A percentile compares a stretch with the other conserved stretches of the same genome.
Conservation (phyloP, 2,888 invertebrate species). For the Carpatolechia fugitivella region DNA sequence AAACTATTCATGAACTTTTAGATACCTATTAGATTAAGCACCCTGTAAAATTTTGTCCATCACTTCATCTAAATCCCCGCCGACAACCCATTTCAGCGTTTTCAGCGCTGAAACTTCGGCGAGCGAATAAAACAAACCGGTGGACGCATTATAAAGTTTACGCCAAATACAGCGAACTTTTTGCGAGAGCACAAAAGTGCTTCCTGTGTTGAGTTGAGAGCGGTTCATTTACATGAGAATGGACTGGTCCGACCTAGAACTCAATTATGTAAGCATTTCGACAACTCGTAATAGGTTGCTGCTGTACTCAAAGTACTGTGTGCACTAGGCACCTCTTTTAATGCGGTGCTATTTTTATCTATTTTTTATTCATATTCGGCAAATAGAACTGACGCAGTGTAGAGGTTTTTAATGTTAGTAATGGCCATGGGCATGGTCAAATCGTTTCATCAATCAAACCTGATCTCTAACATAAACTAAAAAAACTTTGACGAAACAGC, state of each 20-base stretch:
- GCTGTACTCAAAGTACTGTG: not conserved
- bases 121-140: slow-evolving; percentile 9
- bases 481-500: too few relatives aligned
- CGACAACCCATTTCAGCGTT: slow-evolving; percentile 2
- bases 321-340: too few relatives aligned
- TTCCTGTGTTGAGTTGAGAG: slow-evolving; percentile 1
- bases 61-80: not conserved
- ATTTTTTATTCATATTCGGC: too few relatives aligned
- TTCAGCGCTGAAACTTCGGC: not conserved
- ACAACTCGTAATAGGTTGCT: not conserved
- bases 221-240: slow-evolving; percentile 7
- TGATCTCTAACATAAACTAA: too few relatives aligned
- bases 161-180: slow-evolving; percentile 5
- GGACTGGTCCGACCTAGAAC: not conserved
- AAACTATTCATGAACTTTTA: too few relatives aligned
- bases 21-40: not conserved
- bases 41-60: not conserved
- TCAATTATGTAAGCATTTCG: not conserved
- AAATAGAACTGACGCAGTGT: too few relatives aligned
- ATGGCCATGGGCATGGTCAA: too few relatives aligned
- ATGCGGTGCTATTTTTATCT: too few relatives aligned
- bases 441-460: too few relatives aligned
- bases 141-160: slow-evolving; percentile 11
- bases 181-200: slow-evolving; percentile 3
- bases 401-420: too few relatives aligned